Conservation (phyloP, 2,797 vertebrate genomes). For the Balearica regulorum region DNA sequence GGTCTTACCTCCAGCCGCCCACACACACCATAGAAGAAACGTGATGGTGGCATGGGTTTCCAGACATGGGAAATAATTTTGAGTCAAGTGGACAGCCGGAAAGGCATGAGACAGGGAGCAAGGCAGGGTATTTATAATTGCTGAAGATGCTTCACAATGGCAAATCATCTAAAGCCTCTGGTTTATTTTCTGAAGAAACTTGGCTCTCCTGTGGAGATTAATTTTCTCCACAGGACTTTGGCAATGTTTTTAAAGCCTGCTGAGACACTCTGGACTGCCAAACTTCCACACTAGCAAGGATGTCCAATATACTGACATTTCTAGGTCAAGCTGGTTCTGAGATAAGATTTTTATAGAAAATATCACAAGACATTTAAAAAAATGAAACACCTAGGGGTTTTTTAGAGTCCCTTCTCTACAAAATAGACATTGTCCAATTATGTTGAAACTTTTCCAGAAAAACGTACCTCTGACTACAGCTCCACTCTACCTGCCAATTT, state of each 20-base stretch:
- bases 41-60: neutral
- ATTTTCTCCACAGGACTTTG: slow-evolving; percentile 23
- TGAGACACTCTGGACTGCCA: neutral
- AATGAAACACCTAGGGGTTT: neutral
- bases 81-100: neutral
- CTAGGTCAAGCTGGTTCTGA: slow-evolving; percentile 10
- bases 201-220: slow-evolving; percentile 2
- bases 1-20: neutral
- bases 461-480: neutral
- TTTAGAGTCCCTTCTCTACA: neutral
- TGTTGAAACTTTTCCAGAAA: neutral
- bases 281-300: neutral
- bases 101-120: neutral
- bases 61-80: neutral
- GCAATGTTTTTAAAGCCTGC: neutral
- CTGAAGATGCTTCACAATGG: neutral
- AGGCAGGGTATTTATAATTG: neutral
- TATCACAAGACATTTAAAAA: neutral
- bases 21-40: accelerated
- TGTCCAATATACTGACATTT: slow-evolving; percentile 1
- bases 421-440: neutral
- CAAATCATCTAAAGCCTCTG: neutral
- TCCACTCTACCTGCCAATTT: neutral
- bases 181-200: neutral
- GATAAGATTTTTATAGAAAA: neutral